Evolutionary conservation across 30 jellyfish, hydroid and myxozoan genomes (phyloP).

Genomic region (Aurelia aurita): DNA sequence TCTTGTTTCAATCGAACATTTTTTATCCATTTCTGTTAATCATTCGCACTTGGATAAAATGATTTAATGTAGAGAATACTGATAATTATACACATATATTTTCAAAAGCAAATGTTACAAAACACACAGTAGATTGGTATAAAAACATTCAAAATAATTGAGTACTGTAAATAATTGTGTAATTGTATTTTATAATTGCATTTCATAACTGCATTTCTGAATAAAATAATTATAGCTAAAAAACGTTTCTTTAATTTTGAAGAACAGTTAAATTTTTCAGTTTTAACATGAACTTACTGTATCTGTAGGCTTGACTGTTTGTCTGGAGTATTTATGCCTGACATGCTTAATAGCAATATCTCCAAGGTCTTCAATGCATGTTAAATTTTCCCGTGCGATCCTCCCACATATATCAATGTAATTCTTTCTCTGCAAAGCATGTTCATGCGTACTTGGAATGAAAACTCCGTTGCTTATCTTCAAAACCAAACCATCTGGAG

Average conservation of each 20-base stretch:
- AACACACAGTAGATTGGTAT: background rate
- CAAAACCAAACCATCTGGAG: background rate
- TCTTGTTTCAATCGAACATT: background rate
- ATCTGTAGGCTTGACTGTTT: slow-evolving; percentile 1
- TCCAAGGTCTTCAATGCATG: slow-evolving; percentile 2
- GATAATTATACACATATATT: background rate
- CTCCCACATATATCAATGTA: background rate
- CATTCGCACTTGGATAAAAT: background rate
- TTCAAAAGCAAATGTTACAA: background rate
- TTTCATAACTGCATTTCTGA: too few species aligned
- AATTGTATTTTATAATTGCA: too few species aligned
- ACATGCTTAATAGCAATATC: background rate
- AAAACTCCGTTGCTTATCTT: background rate
- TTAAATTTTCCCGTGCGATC: background rate
- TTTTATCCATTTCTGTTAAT: background rate
- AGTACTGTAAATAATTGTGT: too few species aligned
- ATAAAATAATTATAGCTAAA: too few species aligned
- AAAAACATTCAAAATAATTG: background rate
- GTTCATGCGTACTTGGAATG: slow-evolving; percentile 1
- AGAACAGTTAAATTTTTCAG: too few species aligned
- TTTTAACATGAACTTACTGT: background rate
- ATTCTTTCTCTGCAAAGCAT: background rate
- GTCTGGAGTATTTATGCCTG: background rate
- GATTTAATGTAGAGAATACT: background rate
- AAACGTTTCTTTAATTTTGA: too few species aligned